Evolutionary conservation across 2,888 invertebrate species (phyloP), one percentile per base, ranked within the genome.

Genomic region (Drosophila anceps): DNA sequence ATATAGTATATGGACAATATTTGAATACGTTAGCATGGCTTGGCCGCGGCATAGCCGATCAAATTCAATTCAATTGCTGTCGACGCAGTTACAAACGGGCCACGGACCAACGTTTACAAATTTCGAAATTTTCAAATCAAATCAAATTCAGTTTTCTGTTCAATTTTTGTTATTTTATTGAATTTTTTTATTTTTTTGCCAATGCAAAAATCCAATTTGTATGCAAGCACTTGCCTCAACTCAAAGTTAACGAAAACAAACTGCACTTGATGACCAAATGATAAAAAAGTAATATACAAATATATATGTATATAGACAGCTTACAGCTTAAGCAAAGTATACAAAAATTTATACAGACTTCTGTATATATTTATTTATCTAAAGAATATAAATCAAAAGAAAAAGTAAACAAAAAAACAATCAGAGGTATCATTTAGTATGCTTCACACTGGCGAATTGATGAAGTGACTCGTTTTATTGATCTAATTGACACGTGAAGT

Each of bases 401-500:
- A 29, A 43, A 50, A n/a, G 12, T 12, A 5, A 53, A 13, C n/a
- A n/a, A 37, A 24, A 3, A 46, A 20, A 15, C 27, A 24, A 44
- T 27, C 37, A 27, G 20, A 58, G 37, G 46, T 18, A n/a, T 37
- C 54, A 67, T 51, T 50, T 15, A 24, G 48, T 48, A 60, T 69
- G 59, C 69, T 12, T 51, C 48, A 46, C 67, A 46, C 60, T 61
- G 65, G 46, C 55, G 50, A 68, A 61, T 33, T 82, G 75, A 73
- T 82, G 69, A 51, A 83, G 53, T 73, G 81, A 75, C 59, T 69
- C 48, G 54, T 70, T 72, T 84, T 63, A 86, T 81, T 71, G 84
- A 76, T 76, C 76, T 76, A 83, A 86, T 83, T 88, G 88, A 64
- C 71, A 76, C 70, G 69, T 44, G 43, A 72, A 54, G 46, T 81